Conservation (phyloP, 1,140 invertebrate genomes). For the Paralvinella palmiformis region DNA sequence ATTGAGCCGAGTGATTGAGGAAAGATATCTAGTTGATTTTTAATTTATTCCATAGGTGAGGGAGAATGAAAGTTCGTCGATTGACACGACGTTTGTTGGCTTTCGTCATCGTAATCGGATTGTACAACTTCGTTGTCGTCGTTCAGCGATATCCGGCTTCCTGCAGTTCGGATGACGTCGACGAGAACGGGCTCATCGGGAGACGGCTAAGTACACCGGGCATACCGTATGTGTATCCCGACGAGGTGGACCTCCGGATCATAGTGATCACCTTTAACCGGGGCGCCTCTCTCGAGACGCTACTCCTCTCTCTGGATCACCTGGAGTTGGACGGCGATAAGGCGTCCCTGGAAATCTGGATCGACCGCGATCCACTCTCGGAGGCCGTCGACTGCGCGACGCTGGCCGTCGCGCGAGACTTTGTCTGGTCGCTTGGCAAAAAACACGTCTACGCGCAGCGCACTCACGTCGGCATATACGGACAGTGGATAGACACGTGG, state of each 20-base stretch:
- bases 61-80: no score
- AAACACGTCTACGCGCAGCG: conserved; percentile 5
- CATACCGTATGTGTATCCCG: neutral
- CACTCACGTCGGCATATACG: conserved; percentile 17
- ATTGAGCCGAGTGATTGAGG: no score
- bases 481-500: conserved; percentile 24
- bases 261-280: conserved; percentile 6
- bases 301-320: conserved; percentile 3
- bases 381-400: neutral
- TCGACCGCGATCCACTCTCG: neutral
- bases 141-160: no score
- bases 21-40: no score
- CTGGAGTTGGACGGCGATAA: conserved; percentile 19
- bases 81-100: no score
- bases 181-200: no score
- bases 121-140: no score
- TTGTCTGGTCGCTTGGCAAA: neutral
- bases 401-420: neutral
- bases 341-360: conserved; percentile 18
- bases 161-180: no score
- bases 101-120: no score
- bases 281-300: neutral
- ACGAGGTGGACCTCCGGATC: neutral
- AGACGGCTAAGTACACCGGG: no score
- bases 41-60: no score